Conservation (phyloP, 2,888 invertebrate genomes). For the Eucriotettix oculatus region DNA sequence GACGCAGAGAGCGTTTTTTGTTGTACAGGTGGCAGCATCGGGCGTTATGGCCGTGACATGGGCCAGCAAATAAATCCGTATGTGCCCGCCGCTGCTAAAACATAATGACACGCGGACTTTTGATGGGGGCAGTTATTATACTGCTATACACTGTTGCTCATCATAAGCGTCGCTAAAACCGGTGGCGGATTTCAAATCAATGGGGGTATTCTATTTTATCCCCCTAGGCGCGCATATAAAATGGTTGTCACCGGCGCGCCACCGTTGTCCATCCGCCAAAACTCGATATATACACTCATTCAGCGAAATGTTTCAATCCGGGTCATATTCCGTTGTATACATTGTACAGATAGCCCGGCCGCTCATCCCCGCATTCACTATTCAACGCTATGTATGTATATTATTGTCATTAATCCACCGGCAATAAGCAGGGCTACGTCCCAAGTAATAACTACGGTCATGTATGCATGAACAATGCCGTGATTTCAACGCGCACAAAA, state of each 20-base stretch:
- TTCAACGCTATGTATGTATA: slow-evolving; percentile 7
- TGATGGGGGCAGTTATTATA: slow-evolving; percentile 12
- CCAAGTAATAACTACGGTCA: slow-evolving; percentile 11
- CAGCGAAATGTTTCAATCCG: slow-evolving; percentile 11
- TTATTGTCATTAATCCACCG: slow-evolving; percentile 13
- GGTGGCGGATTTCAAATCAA: slow-evolving; percentile 12
- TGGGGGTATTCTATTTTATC: slow-evolving; percentile 11
- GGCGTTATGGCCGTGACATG: slow-evolving; percentile 3
- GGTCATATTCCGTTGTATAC: slow-evolving; percentile 10
- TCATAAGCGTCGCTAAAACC: slow-evolving; percentile 10
- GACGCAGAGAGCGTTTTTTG: slow-evolving; percentile 5
- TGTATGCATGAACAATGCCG: slow-evolving; percentile 10
- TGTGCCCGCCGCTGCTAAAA: slow-evolving; percentile 1
- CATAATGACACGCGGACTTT: slow-evolving; percentile 11
- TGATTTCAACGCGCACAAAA: slow-evolving; percentile 11
- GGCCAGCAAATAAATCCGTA: slow-evolving; percentile 6
- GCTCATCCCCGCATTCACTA: slow-evolving; percentile 1
- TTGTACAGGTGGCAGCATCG: slow-evolving; percentile 6
- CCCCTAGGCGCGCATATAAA: slow-evolving; percentile 11
- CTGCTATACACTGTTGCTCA: slow-evolving; percentile 6
- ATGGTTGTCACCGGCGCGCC: slow-evolving; percentile 5
- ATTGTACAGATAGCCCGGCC: slow-evolving; percentile 9
- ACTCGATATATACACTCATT: slow-evolving; percentile 8
- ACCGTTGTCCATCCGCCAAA: slow-evolving; percentile 7
- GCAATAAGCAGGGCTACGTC: slow-evolving; percentile 11